Conservation (phyloP, 2,888 invertebrate genomes). For the Onthophagus sagittarius region DNA sequence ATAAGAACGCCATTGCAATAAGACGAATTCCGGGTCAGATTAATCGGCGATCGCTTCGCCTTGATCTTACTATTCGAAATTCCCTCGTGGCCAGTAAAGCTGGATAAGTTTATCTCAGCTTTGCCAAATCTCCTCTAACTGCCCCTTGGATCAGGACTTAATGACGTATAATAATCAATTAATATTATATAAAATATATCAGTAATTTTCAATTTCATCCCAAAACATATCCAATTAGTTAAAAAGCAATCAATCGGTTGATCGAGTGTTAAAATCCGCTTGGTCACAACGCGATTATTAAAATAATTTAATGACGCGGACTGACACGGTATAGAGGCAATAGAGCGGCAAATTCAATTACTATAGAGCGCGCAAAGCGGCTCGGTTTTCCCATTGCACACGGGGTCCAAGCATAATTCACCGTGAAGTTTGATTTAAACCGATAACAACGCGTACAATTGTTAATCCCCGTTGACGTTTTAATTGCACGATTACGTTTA, state of each 20-base stretch:
- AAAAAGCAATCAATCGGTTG: neutral
- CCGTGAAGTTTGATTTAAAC: constrained; percentile 12
- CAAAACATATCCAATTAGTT: neutral
- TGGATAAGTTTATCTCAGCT: constrained; percentile 45
- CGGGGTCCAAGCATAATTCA: neutral
- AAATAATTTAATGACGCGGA: neutral
- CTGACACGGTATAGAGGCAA: neutral
- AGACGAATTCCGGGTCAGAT: constrained; percentile 26
- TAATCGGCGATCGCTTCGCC: constrained; percentile 25
- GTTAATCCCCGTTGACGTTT: constrained; percentile 20
- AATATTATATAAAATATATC: neutral
- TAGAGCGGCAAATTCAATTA: neutral
- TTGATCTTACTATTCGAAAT: constrained; percentile 25
- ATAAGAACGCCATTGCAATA: constrained; percentile 24
- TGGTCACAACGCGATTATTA: neutral
- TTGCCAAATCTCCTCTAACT: constrained; percentile 44
- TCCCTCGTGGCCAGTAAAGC: constrained; percentile 27
- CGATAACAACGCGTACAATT: constrained; percentile 9
- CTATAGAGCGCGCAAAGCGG: neutral
- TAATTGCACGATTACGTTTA: constrained; percentile 21
- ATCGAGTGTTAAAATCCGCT: neutral
- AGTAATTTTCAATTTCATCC: neutral
- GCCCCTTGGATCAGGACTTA: constrained; percentile 38
- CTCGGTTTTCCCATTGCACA: neutral
- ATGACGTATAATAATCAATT: neutral